Evolutionary conservation across 1,140 invertebrate genomes (phyloP).

Genomic region (Lasioglossum albipes): DNA sequence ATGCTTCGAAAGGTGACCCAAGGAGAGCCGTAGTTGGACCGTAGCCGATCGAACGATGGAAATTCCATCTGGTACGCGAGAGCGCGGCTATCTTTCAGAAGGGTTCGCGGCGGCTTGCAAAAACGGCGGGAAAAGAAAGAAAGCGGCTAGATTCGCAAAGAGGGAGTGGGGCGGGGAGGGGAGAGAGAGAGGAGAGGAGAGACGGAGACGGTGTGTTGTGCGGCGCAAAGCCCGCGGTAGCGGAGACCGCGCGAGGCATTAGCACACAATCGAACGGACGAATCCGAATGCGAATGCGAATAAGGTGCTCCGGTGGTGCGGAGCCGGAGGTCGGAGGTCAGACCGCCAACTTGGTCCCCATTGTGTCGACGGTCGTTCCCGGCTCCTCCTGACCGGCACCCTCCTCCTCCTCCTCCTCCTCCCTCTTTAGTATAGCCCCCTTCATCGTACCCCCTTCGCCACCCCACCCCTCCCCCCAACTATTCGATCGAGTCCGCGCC

Average conservation of each 20-base stretch:
- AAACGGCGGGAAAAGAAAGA: slow-evolving; percentile 19
- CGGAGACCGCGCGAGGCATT: slow-evolving; percentile 68
- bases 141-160: slow-evolving; percentile 13
- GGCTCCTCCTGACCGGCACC: slow-evolving; percentile 30
- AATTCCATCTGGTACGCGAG: not conserved
- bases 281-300: slow-evolving; percentile 70
- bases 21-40: too few relatives aligned
- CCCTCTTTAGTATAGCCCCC: not conserved
- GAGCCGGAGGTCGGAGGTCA: slow-evolving; percentile 74
- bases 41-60: not conserved
- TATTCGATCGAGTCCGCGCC: slow-evolving; percentile 55
- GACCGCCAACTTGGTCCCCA: slow-evolving; percentile 78
- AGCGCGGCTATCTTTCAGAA: not conserved
- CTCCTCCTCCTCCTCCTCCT: slow-evolving; percentile 19
- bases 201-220: slow-evolving; percentile 14
- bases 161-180: not conserved
- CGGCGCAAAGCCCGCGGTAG: slow-evolving; percentile 64
- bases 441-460: not conserved
- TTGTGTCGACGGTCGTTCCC: slow-evolving; percentile 73
- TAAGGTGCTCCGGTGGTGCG: slow-evolving; percentile 69
- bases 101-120: not conserved
- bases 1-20: too few relatives aligned
- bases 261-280: slow-evolving; percentile 79
- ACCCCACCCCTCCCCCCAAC: too few relatives aligned
- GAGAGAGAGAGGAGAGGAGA: not conserved